Evolutionary conservation across 2,888 invertebrate genomes (phyloP).

Genomic region (Trichogramma dendrolimi): DNA sequence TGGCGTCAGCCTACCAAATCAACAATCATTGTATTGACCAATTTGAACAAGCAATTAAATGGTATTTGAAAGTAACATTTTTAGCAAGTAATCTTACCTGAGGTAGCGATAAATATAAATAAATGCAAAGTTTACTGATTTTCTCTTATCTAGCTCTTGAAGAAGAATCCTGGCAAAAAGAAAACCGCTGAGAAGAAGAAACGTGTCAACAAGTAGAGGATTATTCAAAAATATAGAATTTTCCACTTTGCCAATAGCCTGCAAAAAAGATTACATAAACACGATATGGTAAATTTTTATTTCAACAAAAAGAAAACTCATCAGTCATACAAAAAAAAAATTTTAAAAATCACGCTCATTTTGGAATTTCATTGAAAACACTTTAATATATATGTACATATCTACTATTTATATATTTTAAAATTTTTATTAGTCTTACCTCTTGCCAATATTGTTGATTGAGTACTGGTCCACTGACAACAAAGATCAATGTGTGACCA

Average conservation of each 20-base stretch:
- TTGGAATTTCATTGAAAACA: background rate
- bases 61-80: background rate
- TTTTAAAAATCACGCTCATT: conserved; percentile 13
- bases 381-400: no score
- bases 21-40: background rate
- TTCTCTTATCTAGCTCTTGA: conserved; percentile 64
- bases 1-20: conserved; percentile 62
- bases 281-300: conserved; percentile 1
- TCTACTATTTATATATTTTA: background rate
- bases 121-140: conserved; percentile 59
- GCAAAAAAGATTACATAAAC: conserved; percentile 35
- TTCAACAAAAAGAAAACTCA: no score
- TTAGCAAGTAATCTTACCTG: conserved; percentile 53
- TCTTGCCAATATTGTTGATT: conserved; percentile 63
- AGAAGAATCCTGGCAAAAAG: conserved; percentile 66
- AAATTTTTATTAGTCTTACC: conserved; percentile 45
- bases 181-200: conserved; percentile 68
- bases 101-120: conserved; percentile 66
- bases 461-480: conserved; percentile 65
- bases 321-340: no score
- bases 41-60: background rate
- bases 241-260: conserved; percentile 58
- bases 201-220: conserved; percentile 69
- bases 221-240: conserved; percentile 66
- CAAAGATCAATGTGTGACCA: conserved; percentile 66